Evolutionary conservation across 1,140 invertebrate genomes (phyloP).

Genomic region (Aphaenogaster floridana): DNA sequence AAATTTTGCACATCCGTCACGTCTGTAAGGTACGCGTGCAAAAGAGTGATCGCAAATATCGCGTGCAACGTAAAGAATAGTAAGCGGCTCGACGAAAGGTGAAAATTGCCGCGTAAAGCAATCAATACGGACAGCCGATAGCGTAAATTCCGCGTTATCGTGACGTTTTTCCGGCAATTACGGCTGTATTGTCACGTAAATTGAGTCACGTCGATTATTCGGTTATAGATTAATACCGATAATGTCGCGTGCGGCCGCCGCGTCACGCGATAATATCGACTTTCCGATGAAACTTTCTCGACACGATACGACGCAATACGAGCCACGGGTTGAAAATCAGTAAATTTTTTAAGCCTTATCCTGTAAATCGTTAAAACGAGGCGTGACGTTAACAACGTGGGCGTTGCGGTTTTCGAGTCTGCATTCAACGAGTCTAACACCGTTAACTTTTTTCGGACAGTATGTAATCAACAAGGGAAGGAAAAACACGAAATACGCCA

Average conservation of each 20-base stretch:
- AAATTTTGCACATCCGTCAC: conserved; percentile 27
- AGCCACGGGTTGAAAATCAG: neutral
- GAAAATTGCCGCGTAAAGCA: conserved; percentile 31
- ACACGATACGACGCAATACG: neutral
- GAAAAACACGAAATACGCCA: neutral
- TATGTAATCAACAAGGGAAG: neutral
- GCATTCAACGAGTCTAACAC: neutral
- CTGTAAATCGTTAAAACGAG: conserved; percentile 34
- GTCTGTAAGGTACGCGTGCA: conserved; percentile 14
- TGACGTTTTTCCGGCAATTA: conserved; percentile 40
- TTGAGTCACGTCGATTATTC: conserved; percentile 36
- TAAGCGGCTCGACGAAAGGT: neutral
- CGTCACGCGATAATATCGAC: conserved; percentile 54
- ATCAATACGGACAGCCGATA: neutral
- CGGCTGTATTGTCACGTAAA: conserved; percentile 30
- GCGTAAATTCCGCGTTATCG: conserved; percentile 30
- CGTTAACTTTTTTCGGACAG: neutral
- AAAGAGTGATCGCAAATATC: conserved; percentile 33
- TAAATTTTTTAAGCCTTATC: conserved; percentile 40
- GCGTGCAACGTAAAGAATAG: conserved; percentile 28
- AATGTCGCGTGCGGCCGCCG: conserved; percentile 31
- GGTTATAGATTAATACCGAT: conserved; percentile 43
- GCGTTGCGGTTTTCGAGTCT: conserved; percentile 3
- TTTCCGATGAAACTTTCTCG: neutral
- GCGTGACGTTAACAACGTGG: conserved; percentile 23